These are phyloP conservation scores for Mirounga angustirostris DNA, from an alignment of 2,113 vertebrate genomes.

Conservation along the genomic window DNA sequence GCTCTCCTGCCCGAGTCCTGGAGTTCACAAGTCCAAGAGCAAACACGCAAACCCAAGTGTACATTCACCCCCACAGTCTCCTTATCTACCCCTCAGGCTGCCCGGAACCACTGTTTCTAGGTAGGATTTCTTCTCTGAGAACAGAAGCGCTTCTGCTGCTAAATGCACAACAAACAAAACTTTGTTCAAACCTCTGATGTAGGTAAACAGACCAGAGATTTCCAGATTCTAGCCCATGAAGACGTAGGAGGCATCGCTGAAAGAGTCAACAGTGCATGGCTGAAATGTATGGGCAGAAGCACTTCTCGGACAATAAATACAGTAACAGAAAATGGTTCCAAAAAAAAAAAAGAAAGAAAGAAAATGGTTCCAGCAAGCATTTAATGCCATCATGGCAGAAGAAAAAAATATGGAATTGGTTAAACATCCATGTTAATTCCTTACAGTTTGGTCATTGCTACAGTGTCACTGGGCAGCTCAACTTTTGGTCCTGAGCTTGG, in stretches of 20 bases:
- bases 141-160: not conserved
- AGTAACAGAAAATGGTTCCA: not conserved
- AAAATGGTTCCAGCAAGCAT: not conserved
- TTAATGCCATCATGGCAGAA: not conserved
- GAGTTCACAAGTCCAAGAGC: not conserved
- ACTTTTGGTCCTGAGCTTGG: constrained; percentile 73
- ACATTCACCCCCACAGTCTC: no score
- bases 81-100: fast-evolving
- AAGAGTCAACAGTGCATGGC: not conserved
- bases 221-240: not conserved
- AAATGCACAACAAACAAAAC: not conserved
- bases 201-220: not conserved
- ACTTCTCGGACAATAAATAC: not conserved
- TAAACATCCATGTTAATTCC: constrained; percentile 76
- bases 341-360: no score
- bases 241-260: fast-evolving
- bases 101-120: not conserved
- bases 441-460: constrained; percentile 60
- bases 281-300: not conserved
- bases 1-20: not conserved
- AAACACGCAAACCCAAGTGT: fast-evolving
- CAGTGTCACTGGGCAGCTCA: constrained; percentile 64
- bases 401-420: constrained; percentile 60
- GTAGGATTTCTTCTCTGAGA: not conserved
- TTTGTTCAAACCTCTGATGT: not conserved